Evolutionary conservation across 2,113 vertebrate genomes (phyloP), one percentile per base, ranked within the genome.

Genomic region (Planiliza haematocheilus): DNA sequence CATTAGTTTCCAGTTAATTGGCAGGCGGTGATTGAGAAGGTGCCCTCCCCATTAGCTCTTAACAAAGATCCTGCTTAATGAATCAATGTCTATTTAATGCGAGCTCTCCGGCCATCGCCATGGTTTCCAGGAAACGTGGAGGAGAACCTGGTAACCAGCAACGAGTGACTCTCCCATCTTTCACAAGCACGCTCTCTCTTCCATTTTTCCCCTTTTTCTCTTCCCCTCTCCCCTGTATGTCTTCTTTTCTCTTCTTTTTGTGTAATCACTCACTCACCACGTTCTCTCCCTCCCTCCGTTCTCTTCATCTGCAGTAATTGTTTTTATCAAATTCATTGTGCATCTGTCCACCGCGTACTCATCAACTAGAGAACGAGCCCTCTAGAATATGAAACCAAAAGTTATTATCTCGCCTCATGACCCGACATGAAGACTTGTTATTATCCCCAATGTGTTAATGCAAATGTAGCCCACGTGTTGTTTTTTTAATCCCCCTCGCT

Each of bases 61-160:
- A 77, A 82, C 79, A 62, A 67, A 79, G 74, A 74, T 76, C 53
- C 76, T 48, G 70, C 57, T 59, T 80, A 61, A 89, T 91, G 79
- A 84, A 87, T 91, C 72, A 82, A 59, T 84, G 73, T 81, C 77
- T 59, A 55, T 85, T 87, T 74, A 86, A n/a, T 73, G 42, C 0
- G 14, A 38, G 52, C 38, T 51, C 51, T 50, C 53, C 36, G 17
- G 59, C 59, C 62, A 69, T 69, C 21, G 21, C 72, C 55, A 77
- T 61, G 67, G 83, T 82, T 83, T 81, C 82, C 24, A n/a, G 61
- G 70, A 77, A 88, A 86, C 66, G 13, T 9, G n/a, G 72, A 58
- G 39, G 58, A 63, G 18, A 80, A 82, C 49, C 51, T 64, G 53
- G 78, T 66, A 53, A 80, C 81, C 53, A 65, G 14, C 7, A 1